Evolutionary conservation across 2,797 vertebrate species (phyloP), one percentile per base, ranked within the genome.

Genomic region (Acipenser transmontanus): DNA sequence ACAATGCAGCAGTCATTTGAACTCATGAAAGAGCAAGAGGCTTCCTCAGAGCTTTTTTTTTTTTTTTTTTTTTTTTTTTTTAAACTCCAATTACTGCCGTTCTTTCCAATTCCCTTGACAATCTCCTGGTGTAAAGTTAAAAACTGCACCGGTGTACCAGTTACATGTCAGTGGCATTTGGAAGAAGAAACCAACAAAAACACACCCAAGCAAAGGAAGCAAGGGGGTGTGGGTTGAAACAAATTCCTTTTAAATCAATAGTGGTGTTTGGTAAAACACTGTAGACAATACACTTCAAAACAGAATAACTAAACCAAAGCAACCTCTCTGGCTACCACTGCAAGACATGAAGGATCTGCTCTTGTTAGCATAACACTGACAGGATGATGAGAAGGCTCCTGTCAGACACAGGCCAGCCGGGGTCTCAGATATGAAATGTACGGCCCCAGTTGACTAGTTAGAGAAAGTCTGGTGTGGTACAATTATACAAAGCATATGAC

Each of bases 311-410:
- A 34, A 75, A 82, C 74, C 64, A 69, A 47, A 75, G 68, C 76
- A 71, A 70, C 70, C 61, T 73, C 75, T 77, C 85, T 87, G 90
- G 86, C 90, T 91, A 90, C 88, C 88, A 91, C 83, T 73, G 79
- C 71, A 75, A 91, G 88, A 86, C 74, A 67, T 73, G 83, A 69
- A 85, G 90, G 90, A 92, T 82, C 84, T 88, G 83, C 77, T 85
- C 94, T 94, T 91, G 93, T 97, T 96, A 96, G 92, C 94, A 96
- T 93, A 92, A 87, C 81, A 84, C 93, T 96, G 96, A 95, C 94
- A 96, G 92, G 79, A 90, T 90, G 94, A 93, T 88, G 91, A 93
- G 96, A 92, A 87, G 82, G 88, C 91, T 88, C 86, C 93, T 98
- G 96, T 96, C 97, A 98, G 92, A 87, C 73, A 78, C 77, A 63